These are phyloP conservation scores for Salvelinus namaycush DNA, from an alignment of 2,113 vertebrate species.

Conservation along the genomic window DNA sequence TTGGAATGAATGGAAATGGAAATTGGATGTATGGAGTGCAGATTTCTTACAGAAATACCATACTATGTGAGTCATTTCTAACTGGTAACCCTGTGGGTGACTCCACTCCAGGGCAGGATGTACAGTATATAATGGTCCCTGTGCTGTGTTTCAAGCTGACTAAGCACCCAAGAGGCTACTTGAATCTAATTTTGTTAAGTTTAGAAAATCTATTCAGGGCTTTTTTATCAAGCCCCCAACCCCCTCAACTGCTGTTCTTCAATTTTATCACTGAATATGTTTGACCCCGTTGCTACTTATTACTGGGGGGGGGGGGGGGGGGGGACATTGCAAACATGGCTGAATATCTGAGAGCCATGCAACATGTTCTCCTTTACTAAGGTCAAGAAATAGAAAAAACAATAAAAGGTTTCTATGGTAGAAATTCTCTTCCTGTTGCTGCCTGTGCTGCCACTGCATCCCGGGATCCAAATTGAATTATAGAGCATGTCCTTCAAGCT, in stretches of 20 bases:
- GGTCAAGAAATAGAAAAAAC: neutral
- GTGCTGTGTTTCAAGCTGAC: neutral
- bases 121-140: neutral
- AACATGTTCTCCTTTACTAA: neutral
- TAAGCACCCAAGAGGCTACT: neutral
- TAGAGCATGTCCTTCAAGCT: conserved; percentile 1
- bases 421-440: neutral
- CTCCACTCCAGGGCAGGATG: neutral
- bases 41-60: neutral
- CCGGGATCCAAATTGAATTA: neutral
- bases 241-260: neutral
- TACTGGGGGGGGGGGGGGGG: neutral
- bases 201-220: neutral
- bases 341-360: neutral
- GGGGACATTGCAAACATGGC: neutral
- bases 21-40: no score
- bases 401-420: neutral
- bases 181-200: neutral
- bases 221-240: no score
- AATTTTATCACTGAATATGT: neutral
- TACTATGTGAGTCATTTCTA: neutral
- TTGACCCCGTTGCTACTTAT: neutral
- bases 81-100: neutral
- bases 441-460: neutral
- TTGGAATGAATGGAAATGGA: no score